These are phyloP conservation scores for Blastomussa wellsi DNA, from an alignment of 92 coral and sea anemone genomes.

Conservation along the genomic window DNA sequence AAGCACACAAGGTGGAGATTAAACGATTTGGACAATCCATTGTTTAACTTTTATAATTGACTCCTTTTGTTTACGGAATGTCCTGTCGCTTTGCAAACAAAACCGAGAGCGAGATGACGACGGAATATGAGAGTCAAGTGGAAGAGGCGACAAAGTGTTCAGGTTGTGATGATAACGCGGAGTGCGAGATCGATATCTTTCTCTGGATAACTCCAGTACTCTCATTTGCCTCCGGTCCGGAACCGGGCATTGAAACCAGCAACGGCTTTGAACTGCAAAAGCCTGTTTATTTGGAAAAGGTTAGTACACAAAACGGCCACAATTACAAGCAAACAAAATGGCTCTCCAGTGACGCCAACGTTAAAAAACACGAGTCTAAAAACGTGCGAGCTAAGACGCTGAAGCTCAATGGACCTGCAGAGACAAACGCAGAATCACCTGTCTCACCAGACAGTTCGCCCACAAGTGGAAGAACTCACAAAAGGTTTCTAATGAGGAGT, in stretches of 20 bases:
- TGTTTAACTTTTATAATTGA: constrained; percentile 15
- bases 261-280: background rate
- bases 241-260: background rate
- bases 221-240: constrained; percentile 25
- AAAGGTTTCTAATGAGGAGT: constrained; percentile 19
- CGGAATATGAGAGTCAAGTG: background rate
- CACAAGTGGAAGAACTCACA: background rate
- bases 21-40: constrained; percentile 33
- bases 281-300: background rate
- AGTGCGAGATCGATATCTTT: background rate
- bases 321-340: constrained; percentile 16
- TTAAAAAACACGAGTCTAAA: background rate
- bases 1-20: constrained; percentile 1
- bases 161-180: background rate
- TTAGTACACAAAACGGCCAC: constrained; percentile 4
- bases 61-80: constrained; percentile 8
- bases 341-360: background rate
- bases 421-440: background rate
- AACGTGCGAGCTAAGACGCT: background rate
- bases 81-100: background rate
- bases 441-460: constrained; percentile 14
- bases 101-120: constrained; percentile 2
- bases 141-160: constrained; percentile 2
- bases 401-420: background rate
- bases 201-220: constrained; percentile 7